These are phyloP conservation scores for Dasyprocta punctata DNA, from an alignment of 2,113 vertebrate species.

Conservation along the genomic window DNA sequence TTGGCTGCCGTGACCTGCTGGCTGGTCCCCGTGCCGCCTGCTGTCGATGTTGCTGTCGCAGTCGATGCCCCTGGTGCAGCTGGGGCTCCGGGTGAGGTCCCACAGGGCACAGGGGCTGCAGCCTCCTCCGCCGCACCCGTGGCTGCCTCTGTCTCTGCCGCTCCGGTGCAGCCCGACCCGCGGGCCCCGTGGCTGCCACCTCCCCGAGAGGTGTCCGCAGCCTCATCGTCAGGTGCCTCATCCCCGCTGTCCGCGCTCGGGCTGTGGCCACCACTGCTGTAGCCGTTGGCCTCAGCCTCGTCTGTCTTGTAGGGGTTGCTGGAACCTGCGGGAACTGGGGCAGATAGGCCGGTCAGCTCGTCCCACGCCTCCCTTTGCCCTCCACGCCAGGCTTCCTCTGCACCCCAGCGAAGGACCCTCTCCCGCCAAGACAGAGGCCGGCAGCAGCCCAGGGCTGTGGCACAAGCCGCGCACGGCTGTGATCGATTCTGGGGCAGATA, in stretches of 20 bases:
- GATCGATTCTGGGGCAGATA: constrained; percentile 85
- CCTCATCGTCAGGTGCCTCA: constrained; percentile 84
- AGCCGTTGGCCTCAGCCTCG: constrained; percentile 67
- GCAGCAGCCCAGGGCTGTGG: constrained; percentile 56
- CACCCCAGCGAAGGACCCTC: neutral
- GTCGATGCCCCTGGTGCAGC: neutral
- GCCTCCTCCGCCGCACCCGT: neutral
- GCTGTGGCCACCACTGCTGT: constrained; percentile 77
- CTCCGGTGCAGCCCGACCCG: constrained; percentile 80
- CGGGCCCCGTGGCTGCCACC: constrained; percentile 60
- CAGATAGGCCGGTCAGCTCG: neutral
- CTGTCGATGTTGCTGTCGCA: neutral
- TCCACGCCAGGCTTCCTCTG: neutral
- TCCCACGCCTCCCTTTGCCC: neutral
- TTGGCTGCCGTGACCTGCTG: constrained; percentile 84
- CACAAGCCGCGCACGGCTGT: constrained; percentile 69
- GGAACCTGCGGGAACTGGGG: constrained; percentile 51
- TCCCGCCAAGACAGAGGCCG: neutral
- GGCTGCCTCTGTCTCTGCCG: neutral
- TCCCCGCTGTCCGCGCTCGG: constrained; percentile 87
- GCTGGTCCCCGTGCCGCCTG: neutral
- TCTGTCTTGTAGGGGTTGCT: constrained; percentile 82
- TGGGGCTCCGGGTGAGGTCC: neutral
- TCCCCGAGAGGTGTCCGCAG: constrained; percentile 52
- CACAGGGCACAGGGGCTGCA: neutral